Percentiles rank a stretch among this genome's conserved stretches.
These are phyloP conservation scores for Passer montanus DNA, from an alignment of 2,113 vertebrate genomes.

Conservation along the genomic window DNA sequence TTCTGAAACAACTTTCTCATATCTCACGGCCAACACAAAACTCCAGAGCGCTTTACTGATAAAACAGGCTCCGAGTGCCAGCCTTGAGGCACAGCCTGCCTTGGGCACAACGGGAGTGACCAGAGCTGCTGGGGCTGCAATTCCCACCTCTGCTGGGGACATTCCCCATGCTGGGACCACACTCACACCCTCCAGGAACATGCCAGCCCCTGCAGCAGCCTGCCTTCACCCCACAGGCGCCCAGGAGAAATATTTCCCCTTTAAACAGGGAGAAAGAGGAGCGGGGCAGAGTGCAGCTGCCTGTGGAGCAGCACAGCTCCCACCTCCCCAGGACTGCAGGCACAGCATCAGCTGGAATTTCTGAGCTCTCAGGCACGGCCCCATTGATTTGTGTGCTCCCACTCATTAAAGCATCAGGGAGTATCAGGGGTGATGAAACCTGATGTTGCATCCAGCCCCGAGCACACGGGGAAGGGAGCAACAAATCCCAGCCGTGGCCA, in stretches of 20 bases:
- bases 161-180: background rate
- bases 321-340: accelerated
- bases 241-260: background rate
- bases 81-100: background rate
- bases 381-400: background rate
- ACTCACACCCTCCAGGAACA: background rate
- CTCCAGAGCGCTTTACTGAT: background rate
- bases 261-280: background rate
- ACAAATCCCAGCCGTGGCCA: accelerated
- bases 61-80: background rate
- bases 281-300: background rate
- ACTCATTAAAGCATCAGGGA: background rate
- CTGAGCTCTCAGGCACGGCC: background rate
- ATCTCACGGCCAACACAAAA: background rate
- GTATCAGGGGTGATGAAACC: background rate
- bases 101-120: accelerated
- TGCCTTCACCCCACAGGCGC: background rate
- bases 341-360: background rate
- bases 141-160: background rate
- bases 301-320: background rate
- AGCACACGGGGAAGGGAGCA: background rate
- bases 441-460: background rate
- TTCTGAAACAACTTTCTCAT: background rate
- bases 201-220: background rate
- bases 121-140: background rate